phyloP scores from a whole-genome alignment of 2,113 vertebrate genomes.

The Cyphomyrus plagiostoma region DNA sequence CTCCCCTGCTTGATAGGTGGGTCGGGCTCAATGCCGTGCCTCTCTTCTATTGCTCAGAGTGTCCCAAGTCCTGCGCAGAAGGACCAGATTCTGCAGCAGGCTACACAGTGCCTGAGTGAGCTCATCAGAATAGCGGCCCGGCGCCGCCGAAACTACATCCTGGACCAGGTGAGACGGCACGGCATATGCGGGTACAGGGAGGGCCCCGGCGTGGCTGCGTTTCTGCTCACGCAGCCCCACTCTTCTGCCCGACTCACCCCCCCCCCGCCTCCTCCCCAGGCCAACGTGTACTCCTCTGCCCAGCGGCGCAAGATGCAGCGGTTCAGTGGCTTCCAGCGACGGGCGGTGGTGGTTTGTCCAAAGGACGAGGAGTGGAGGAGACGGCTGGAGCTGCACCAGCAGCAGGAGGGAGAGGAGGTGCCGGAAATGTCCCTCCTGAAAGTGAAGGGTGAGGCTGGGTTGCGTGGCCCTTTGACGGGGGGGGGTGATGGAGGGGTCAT shows the following conservation, averaged over 20 bases:
- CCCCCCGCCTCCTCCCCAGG: conserved; percentile 47
- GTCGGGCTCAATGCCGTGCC: neutral
- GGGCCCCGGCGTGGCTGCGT: too few species aligned
- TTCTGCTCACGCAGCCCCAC: neutral
- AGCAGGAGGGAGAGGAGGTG: conserved; percentile 60
- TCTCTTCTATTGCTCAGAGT: conserved; percentile 26
- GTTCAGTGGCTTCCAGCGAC: conserved; percentile 68
- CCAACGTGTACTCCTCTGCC: conserved; percentile 78
- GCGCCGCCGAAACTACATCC: conserved; percentile 75
- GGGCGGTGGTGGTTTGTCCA: conserved; percentile 71
- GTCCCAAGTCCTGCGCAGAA: conserved; percentile 45
- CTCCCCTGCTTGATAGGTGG: neutral
- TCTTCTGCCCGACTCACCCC: neutral
- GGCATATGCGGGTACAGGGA: too few species aligned
- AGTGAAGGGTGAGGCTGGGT: conserved; percentile 68
- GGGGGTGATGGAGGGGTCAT: neutral
- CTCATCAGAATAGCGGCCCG: conserved; percentile 72
- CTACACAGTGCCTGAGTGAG: conserved; percentile 76
- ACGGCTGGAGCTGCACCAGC: conserved; percentile 58
- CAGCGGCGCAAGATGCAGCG: conserved; percentile 72
- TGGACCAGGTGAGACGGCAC: conserved; percentile 71
- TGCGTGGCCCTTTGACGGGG: neutral
- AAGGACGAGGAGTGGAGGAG: conserved; percentile 71
- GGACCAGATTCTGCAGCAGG: conserved; percentile 69
- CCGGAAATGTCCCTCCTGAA: conserved; percentile 76